These are phyloP conservation scores for Pachycephala philippinensis DNA, from an alignment of 2,113 vertebrate species.

Conservation along the genomic window DNA sequence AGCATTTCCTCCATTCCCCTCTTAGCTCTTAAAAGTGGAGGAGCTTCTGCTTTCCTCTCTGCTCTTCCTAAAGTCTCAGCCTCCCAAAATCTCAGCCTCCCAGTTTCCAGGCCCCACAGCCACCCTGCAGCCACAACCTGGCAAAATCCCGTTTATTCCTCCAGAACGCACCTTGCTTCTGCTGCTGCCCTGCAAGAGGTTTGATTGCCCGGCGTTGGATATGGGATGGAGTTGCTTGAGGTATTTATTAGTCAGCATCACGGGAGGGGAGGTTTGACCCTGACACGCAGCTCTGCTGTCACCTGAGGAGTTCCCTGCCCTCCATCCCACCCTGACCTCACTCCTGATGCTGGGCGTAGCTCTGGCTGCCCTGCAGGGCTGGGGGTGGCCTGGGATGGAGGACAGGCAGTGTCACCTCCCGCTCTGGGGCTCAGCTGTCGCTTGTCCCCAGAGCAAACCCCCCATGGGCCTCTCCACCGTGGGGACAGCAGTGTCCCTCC, in stretches of 20 bases:
- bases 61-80: neutral
- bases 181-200: neutral
- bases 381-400: rapidly evolving
- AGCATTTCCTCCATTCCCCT: neutral
- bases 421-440: rapidly evolving
- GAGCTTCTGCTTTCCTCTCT: neutral
- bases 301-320: neutral
- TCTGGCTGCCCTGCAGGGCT: neutral
- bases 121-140: neutral
- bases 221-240: neutral
- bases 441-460: neutral
- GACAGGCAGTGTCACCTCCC: neutral
- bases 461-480: rapidly evolving
- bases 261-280: neutral
- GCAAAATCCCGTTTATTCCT: neutral
- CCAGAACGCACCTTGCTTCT: neutral
- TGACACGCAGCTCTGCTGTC: neutral
- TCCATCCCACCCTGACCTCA: neutral
- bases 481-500: neutral
- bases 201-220: neutral
- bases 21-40: neutral
- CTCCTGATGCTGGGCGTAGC: neutral
- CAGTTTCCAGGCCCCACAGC: neutral
- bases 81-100: neutral
- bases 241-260: neutral